phyloP scores from a whole-genome alignment of 2,888 invertebrate species.

The Noctua comes region DNA sequence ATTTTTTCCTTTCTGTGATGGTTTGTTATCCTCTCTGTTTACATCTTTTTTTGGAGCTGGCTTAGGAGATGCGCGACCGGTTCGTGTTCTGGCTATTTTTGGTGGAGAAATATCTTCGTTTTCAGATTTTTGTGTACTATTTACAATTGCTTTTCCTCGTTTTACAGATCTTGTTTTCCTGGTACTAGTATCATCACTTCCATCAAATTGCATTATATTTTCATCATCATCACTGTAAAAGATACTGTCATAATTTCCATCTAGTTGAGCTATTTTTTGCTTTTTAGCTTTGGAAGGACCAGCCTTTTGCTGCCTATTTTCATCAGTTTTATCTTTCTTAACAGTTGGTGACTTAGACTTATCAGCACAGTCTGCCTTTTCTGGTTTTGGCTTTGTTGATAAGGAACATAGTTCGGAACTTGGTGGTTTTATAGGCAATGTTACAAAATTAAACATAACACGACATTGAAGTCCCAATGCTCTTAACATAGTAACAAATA shows the following conservation, averaged over 20 bases:
- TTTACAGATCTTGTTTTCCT: conserved; percentile 73
- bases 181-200: conserved; percentile 69
- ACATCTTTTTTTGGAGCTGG: conserved; percentile 30
- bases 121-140: conserved; percentile 51
- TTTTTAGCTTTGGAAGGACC: conserved; percentile 65
- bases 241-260: conserved; percentile 83
- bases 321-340: conserved; percentile 57
- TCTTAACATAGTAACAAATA: conserved; percentile 94
- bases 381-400: conserved; percentile 83
- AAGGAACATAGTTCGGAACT: conserved; percentile 91
- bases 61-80: conserved; percentile 36
- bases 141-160: conserved; percentile 66
- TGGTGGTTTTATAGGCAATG: conserved; percentile 93
- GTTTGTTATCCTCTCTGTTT: conserved; percentile 31
- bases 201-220: conserved; percentile 72
- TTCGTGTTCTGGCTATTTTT: conserved; percentile 74
- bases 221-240: conserved; percentile 67
- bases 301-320: conserved; percentile 57
- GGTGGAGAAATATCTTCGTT: conserved; percentile 80
- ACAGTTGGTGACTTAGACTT: conserved; percentile 53
- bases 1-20: conserved; percentile 26
- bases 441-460: conserved; percentile 94
- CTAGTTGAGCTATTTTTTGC: conserved; percentile 88
- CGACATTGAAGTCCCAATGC: conserved; percentile 95
- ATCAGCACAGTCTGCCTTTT: conserved; percentile 55